A percentile compares a stretch with the other conserved stretches of the same genome.
phyloP scores from a whole-genome alignment of 2,113 vertebrate genomes.

The Notothenia rossii region DNA sequence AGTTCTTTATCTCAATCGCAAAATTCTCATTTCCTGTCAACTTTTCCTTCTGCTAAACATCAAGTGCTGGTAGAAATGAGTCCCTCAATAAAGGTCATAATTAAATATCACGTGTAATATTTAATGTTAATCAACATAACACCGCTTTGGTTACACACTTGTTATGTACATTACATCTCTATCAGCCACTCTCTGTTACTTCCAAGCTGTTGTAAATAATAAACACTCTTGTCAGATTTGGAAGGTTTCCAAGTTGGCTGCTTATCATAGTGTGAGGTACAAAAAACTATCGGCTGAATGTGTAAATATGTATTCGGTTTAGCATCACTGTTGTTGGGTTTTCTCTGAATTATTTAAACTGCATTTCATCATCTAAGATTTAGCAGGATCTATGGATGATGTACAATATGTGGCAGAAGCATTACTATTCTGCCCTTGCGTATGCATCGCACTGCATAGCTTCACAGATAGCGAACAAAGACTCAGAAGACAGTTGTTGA shows the following conservation, averaged over 20 bases:
- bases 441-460: no score
- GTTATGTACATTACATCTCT: background rate
- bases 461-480: no score
- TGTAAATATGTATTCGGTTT: background rate
- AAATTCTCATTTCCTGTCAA: background rate
- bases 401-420: no score
- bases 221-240: background rate
- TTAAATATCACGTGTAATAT: conserved; percentile 14
- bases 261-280: background rate
- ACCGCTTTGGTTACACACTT: background rate
- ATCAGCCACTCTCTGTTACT: background rate
- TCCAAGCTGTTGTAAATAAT: background rate
- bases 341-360: background rate
- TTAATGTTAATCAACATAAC: conserved; percentile 15
- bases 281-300: background rate
- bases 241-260: background rate
- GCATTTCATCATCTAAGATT: background rate
- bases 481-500: no score
- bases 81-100: conserved; percentile 1
- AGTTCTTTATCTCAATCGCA: background rate
- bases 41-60: background rate
- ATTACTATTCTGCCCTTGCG: no score
- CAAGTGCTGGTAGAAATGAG: background rate
- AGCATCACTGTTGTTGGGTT: background rate
- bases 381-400: no score